Conservation (phyloP, 2,888 invertebrate species). For the Mesoligia furuncula region DNA sequence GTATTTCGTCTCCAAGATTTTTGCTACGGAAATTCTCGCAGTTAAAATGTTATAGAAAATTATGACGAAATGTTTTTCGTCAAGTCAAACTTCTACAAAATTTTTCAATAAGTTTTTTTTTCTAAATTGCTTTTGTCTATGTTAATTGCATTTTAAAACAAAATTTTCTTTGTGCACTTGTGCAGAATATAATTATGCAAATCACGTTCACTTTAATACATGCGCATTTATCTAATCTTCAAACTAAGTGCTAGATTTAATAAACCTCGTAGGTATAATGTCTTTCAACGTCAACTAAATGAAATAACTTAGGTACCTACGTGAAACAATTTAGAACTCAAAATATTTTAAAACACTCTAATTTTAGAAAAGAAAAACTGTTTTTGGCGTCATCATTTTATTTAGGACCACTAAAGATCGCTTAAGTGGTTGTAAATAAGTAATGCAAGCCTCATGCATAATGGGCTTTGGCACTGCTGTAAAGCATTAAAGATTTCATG, state of each 20-base stretch:
- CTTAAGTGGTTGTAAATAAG: slow-evolving; percentile 31
- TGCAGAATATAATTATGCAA: slow-evolving; percentile 34
- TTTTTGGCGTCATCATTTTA: slow-evolving; percentile 20
- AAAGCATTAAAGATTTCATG: slow-evolving; percentile 2
- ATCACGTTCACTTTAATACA: slow-evolving; percentile 32
- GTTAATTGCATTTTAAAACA: background rate
- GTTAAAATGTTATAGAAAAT: background rate
- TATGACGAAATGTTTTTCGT: background rate
- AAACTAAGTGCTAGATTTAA: slow-evolving; percentile 42
- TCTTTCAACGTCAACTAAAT: slow-evolving; percentile 19
- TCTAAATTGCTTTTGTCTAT: background rate
- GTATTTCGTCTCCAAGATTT: too few species aligned
- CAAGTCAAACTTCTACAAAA: background rate
- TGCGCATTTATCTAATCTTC: slow-evolving; percentile 32
- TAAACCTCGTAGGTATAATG: slow-evolving; percentile 26
- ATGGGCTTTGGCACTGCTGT: slow-evolving; percentile 9
- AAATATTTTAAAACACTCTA: slow-evolving; percentile 22
- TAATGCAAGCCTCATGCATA: slow-evolving; percentile 27
- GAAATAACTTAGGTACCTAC: slow-evolving; percentile 15
- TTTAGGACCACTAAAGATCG: slow-evolving; percentile 12
- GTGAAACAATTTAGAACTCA: slow-evolving; percentile 12
- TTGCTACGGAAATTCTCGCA: background rate
- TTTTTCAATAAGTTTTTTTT: background rate
- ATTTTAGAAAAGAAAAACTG: slow-evolving; percentile 7
- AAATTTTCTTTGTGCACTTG: slow-evolving; percentile 20